Base-by-base conservation (phyloP, 2,797 vertebrate genomes). In the Sebastes alutus region DNA sequence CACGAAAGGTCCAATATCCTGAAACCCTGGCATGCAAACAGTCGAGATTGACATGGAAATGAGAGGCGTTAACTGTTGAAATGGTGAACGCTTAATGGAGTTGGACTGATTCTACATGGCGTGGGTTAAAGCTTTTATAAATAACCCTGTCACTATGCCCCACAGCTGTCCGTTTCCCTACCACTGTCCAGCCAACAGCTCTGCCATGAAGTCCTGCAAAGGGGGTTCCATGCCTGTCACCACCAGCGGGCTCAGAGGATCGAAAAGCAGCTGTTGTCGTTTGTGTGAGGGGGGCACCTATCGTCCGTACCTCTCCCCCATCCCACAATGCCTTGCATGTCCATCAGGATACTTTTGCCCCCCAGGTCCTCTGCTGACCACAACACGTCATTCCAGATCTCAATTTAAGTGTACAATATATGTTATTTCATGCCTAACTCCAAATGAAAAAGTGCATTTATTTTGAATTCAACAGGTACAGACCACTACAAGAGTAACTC, bases 111-210 rank as follows among this genome's bases (percentile, higher is more conserved):
- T 49, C 20, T 69, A 10, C 32, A 64, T 10, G 0, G 1, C 20
- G 29, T 46, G 14, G 25, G 62, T 38, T 65, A 64, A 77, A 61
- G 42, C 10, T 80, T 81, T 72, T 85, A 83, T 80, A 85, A 93
- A 92, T 89, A 92, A 88, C 81, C 56, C 6, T 73, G 72, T 87
- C 55, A 9, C 71, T 72, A 69, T 81, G 81, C 56, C 80, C 81
- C 85, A 42, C 95, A 99, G 98, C 63, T 99, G 98, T 78, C 76
- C 72, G 10, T 98, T 97, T 85, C 98, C 98, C 10, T 94, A 95
- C 91, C 97, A 96, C 89, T 99, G 98, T 81, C 97, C 97, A 11
- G 84, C 73, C 11, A 97, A 97, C 85, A 98, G 96, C 80, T 94
- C 94, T 38, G 73, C 67, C 1, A 94, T 96, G 0, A 89, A 77